Percentiles rank a stretch among this genome's conserved stretches.
phyloP scores from a whole-genome alignment of 2,797 vertebrate genomes.

The Scyliorhinus canicula region DNA sequence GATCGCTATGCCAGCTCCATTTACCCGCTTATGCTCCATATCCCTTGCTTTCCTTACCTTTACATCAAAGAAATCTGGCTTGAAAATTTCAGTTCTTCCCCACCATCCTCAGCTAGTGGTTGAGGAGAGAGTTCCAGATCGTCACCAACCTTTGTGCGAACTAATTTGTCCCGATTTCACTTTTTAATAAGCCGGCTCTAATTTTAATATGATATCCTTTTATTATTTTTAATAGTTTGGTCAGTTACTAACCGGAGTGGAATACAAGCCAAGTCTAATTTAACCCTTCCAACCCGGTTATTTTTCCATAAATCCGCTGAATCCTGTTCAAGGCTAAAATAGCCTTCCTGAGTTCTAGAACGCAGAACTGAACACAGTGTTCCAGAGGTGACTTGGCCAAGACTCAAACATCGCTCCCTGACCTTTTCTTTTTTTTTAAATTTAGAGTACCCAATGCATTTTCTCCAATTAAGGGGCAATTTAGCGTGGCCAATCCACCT shows the following conservation, averaged over 20 bases:
- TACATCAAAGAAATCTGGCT: too few relatives aligned
- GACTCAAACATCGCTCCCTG: not conserved
- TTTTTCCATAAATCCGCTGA: not conserved
- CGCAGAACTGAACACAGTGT: not conserved
- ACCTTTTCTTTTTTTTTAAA: too few relatives aligned
- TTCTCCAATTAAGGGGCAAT: too few relatives aligned
- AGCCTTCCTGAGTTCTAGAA: not conserved
- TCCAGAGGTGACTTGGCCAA: not conserved
- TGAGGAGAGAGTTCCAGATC: not conserved
- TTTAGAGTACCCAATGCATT: too few relatives aligned
- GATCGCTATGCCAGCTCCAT: not conserved
- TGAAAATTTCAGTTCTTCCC: not conserved
- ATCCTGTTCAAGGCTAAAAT: not conserved
- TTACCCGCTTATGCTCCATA: not conserved
- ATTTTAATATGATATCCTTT: not conserved
- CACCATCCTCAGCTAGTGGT: not conserved
- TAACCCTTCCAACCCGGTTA: not conserved
- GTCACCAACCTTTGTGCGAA: too few relatives aligned
- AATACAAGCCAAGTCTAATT: not conserved
- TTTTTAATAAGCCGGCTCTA: not conserved
- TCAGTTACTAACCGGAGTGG: not conserved
- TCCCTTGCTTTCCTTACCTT: not conserved
- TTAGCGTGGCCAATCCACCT: too few relatives aligned
- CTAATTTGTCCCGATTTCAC: not conserved
- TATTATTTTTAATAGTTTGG: not conserved